phyloP scores from a whole-genome alignment of 1,140 invertebrate species.

The Neodiprion fabricii region DNA sequence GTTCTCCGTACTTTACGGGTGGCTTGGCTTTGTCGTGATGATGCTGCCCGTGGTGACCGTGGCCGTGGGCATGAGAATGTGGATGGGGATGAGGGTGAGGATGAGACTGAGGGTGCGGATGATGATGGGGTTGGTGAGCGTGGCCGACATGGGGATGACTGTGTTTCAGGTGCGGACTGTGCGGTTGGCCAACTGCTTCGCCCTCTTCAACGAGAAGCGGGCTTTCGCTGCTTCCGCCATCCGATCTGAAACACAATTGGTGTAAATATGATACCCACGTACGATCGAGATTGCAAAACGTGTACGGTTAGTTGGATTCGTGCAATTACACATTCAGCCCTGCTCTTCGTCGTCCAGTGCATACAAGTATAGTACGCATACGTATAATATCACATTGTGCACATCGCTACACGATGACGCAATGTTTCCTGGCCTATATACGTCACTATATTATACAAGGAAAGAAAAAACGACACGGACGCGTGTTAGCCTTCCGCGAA shows the following conservation, averaged over 20 bases:
- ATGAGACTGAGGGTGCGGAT: conserved; percentile 55
- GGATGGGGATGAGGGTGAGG: conserved; percentile 52
- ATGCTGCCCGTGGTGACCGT: conserved; percentile 49
- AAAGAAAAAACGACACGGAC: too few relatives aligned
- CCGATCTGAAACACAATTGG: conserved; percentile 48
- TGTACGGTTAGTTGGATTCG: too few relatives aligned
- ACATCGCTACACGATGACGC: too few relatives aligned
- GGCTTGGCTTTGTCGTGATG: conserved; percentile 73
- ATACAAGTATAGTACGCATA: too few relatives aligned
- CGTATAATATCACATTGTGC: too few relatives aligned
- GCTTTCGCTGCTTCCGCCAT: conserved; percentile 59
- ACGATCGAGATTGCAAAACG: too few relatives aligned
- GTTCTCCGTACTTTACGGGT: conserved; percentile 87
- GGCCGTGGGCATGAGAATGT: conserved; percentile 52
- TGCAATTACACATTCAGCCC: too few relatives aligned
- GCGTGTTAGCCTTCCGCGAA: too few relatives aligned
- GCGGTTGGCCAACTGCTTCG: conserved; percentile 56
- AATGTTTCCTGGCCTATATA: too few relatives aligned
- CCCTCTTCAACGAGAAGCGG: conserved; percentile 59
- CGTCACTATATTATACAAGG: too few relatives aligned
- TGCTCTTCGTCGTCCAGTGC: too few relatives aligned
- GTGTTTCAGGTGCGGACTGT: conserved; percentile 55
- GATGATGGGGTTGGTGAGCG: conserved; percentile 56
- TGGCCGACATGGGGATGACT: conserved; percentile 56
- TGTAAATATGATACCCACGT: too few relatives aligned